Percentiles rank a stretch among this genome's conserved stretches.
Conservation (phyloP, 2,113 vertebrate species). For the Psilopsiagon aymara region DNA sequence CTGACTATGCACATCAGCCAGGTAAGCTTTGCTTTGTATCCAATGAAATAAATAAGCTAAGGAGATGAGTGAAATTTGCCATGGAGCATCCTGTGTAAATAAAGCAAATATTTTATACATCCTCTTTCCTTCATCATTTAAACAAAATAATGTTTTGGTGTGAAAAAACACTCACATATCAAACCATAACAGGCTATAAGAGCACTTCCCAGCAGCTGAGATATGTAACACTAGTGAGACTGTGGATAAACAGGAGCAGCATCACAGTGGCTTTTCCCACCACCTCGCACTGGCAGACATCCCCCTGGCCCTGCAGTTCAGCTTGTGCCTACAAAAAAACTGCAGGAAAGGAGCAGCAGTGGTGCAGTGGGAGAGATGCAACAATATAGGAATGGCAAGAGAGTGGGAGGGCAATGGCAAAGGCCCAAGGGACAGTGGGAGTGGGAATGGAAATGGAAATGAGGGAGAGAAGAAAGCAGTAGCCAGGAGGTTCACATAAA, state of each 20-base stretch:
- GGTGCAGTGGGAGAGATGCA: neutral
- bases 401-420: slow-evolving; percentile 56
- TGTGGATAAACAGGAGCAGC: neutral
- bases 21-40: neutral
- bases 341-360: neutral
- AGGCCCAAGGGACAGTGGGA: slow-evolving; percentile 36
- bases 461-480: slow-evolving; percentile 45
- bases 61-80: neutral
- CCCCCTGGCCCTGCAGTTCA: neutral
- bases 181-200: neutral
- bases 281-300: fast-evolving
- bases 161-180: neutral
- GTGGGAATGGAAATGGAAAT: slow-evolving; percentile 67
- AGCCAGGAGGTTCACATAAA: slow-evolving; percentile 58
- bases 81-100: neutral
- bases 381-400: neutral
- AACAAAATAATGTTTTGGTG: neutral
- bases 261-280: neutral
- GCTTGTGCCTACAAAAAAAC: neutral
- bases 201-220: neutral
- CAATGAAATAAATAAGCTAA: neutral
- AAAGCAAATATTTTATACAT: neutral
- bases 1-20: fast-evolving
- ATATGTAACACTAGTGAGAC: fast-evolving
- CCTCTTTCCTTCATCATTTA: neutral